Evolutionary conservation across 2,797 vertebrate genomes (phyloP).

Genomic region (Cossypha caffra): DNA sequence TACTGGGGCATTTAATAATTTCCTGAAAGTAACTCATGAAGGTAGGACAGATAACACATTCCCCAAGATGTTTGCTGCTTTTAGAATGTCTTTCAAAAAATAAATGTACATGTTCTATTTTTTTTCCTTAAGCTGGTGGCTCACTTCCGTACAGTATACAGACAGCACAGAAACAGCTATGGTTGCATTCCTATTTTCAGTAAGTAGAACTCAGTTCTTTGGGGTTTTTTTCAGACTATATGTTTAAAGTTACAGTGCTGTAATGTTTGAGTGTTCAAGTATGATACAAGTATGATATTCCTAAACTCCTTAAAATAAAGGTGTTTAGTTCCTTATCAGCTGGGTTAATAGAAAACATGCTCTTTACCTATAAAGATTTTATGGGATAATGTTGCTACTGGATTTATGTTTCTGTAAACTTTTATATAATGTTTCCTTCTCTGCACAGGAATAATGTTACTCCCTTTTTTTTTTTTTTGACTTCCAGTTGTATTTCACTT

Average conservation of each 20-base stretch:
- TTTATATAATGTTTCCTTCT: not conserved
- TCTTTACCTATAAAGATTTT: not conserved
- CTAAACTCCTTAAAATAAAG: not conserved
- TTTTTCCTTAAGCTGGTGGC: constrained; percentile 86
- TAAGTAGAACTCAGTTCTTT: constrained; percentile 76
- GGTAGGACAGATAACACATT: not conserved
- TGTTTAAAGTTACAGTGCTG: not conserved
- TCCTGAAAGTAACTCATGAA: not conserved
- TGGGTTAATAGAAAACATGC: not conserved
- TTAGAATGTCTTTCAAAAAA: not conserved
- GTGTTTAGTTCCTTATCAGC: not conserved
- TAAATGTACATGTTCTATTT: not conserved
- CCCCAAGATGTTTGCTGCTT: not conserved
- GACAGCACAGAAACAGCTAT: constrained; percentile 94
- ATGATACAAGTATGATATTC: not conserved
- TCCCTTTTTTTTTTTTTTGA: not conserved
- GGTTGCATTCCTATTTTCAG: constrained; percentile 96
- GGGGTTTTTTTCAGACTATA: not conserved
- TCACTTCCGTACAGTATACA: constrained; percentile 95
- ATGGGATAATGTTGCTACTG: not conserved
- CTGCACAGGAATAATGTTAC: not conserved
- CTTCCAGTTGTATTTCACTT: not conserved
- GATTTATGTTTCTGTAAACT: not conserved
- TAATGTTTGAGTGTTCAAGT: not conserved
- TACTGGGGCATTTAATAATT: not conserved